Base-by-base conservation (phyloP, 1,140 invertebrate species). In the Brachionus plicatilis region DNA sequence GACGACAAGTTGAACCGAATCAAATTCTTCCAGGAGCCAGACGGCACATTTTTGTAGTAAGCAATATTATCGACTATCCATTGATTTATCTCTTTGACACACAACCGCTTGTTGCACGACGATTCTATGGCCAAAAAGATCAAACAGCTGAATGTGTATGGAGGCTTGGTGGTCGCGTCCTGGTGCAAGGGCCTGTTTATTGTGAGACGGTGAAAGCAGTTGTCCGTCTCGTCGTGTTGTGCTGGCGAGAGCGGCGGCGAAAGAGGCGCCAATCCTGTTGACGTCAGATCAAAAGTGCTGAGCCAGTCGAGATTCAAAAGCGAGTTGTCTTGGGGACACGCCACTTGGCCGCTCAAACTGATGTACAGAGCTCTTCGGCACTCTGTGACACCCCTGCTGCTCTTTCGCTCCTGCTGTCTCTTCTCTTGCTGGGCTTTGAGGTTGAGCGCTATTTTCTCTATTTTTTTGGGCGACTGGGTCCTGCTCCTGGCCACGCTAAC, bases 1-100 rank as follows among this genome's bases (percentile, higher is more conserved):
- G 43, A 24, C 12, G 79, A 17, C 7, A 82, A 20, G 37, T 82
- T 82, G 20, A 65, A 33, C 3, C 79, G 37, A 45, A 82, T 82
- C 7, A 56, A 60, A 20, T 82, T 82, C 17, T 82, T 82, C 79
- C 79, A 82, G 3, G 79, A 82, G 24, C 79, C 79, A 9, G 79
- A 82, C 41, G 79, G 79, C 9, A 82, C 50, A 60, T 41, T 82
- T 41, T 47, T 17, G 20, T 43, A 82, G 12, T 82, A 82, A 5
- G 33, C n/a, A 82, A 45, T 65, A 47, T 82, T 82, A 1, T 82
- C 79, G 3, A 43, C n/a, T 41, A 82, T 65, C 79, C 79, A 82
- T 24, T 82, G 7, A 47, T 43, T 24, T 2, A 82, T 82, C 3
- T 82, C 79, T 65, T 82, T 82, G 33, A 82, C 53, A 43, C 2